Base-by-base conservation (phyloP, 1,140 invertebrate species). In the Druon quercuslanigerum region DNA sequence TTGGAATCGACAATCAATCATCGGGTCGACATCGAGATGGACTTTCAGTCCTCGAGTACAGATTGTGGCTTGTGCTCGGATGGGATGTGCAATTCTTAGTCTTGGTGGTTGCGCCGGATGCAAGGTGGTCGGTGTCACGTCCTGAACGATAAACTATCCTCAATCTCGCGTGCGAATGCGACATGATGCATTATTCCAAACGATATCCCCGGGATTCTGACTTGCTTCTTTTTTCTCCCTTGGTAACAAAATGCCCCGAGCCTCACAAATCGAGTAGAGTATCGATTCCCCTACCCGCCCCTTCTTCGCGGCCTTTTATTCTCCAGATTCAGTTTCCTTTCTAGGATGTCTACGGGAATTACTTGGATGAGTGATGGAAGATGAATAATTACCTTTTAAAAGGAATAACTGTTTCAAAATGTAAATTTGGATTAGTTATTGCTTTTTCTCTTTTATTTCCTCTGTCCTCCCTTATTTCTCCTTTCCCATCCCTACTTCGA, bases 101-200 rank as follows among this genome's bases (percentile, higher is more conserved):
- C 52, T 71, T 79, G 25, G 73, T 75, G 74, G 75, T 73, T n/a
- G 51, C 72, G 51, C 50, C 73, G 71, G 25, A 54, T 77, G 40
- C 75, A 77, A 16, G 79, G 82, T 83, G 82, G 79, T 81, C 82
- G 77, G 57, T 83, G 79, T 83, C 79, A 79, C 71, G 72, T 77
- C 71, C 77, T 51, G 72, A 75, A 46, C 82, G 82, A 85, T 86
- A 88, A 89, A 87, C 84, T 85, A 88, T 87, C 40, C 40, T 46
- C 40, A 46, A 46, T 87, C 83, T 77, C 79, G 80, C 76, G 81
- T 81, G 81, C 74, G 83, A 86, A 86, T 79, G 81, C 83, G 79
- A 80, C 82, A 82, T 89, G 87, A 88, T 89, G 86, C 87, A 88
- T 88, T 88, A 88, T 89, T 88, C 83, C 74, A 75, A 77, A 79